Evolutionary conservation across 2,888 invertebrate genomes (phyloP).

Genomic region (Dicyrtoma fusca): DNA sequence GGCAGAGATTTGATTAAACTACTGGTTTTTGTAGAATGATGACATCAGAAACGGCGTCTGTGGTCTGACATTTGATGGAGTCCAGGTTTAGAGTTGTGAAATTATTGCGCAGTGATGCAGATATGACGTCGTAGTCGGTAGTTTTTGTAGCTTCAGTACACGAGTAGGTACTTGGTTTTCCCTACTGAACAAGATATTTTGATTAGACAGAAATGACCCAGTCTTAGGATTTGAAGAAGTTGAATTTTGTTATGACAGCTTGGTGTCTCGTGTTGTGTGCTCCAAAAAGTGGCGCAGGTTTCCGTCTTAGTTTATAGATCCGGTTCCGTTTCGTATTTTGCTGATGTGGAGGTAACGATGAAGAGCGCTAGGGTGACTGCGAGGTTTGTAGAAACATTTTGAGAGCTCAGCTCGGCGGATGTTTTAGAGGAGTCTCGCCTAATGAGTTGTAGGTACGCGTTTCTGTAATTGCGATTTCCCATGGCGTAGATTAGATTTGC

Average conservation of each 20-base stretch:
- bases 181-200: neutral
- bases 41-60: neutral
- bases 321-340: no score
- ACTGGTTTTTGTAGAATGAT: neutral
- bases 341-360: no score
- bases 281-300: neutral
- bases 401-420: no score
- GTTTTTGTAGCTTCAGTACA: neutral
- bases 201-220: neutral
- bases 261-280: neutral
- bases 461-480: no score
- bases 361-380: no score
- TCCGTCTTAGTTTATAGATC: no score
- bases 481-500: no score
- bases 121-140: neutral
- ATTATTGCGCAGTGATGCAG: neutral
- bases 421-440: no score
- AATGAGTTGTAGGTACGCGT: no score
- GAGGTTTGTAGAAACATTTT: no score
- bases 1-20: neutral
- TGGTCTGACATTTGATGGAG: neutral
- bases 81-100: neutral
- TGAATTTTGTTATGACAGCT: neutral
- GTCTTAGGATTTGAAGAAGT: neutral
- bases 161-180: no score